Percentiles rank a stretch among this genome's conserved stretches.
Evolutionary conservation across 2,888 invertebrate genomes (phyloP).

Genomic region (Acleris cristana): DNA sequence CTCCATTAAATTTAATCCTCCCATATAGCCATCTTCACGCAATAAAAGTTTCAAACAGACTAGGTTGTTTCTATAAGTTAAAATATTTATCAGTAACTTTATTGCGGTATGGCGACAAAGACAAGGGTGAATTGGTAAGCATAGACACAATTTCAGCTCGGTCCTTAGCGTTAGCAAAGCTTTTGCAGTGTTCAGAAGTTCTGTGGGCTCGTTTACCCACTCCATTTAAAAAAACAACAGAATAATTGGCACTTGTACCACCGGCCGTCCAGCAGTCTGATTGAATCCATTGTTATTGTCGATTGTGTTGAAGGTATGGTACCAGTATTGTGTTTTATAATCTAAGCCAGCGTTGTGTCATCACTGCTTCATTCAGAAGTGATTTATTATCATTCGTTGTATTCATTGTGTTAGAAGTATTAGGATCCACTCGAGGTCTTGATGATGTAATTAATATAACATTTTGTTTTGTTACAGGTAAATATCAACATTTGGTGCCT

Average conservation of each 20-base stretch:
- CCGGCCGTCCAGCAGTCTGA: neutral
- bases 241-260: neutral
- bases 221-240: neutral
- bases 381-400: slow-evolving; percentile 9
- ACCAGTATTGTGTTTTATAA: slow-evolving; percentile 2
- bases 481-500: neutral
- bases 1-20: too few species aligned
- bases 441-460: neutral
- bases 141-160: too few species aligned
- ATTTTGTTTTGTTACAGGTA: slow-evolving; percentile 20
- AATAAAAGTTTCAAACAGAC: too few species aligned
- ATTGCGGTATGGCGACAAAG: too few species aligned
- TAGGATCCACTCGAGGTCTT: neutral
- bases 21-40: too few species aligned
- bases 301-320: neutral
- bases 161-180: too few species aligned
- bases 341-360: slow-evolving; percentile 4
- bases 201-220: too few species aligned
- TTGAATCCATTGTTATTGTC: slow-evolving; percentile 6
- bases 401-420: neutral
- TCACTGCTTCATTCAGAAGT: slow-evolving; percentile 1
- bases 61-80: too few species aligned
- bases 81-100: too few species aligned
- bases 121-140: neutral
- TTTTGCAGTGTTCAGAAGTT: too few species aligned